phyloP scores from a whole-genome alignment of 1,140 invertebrate genomes.

The Papilio glaucus region DNA sequence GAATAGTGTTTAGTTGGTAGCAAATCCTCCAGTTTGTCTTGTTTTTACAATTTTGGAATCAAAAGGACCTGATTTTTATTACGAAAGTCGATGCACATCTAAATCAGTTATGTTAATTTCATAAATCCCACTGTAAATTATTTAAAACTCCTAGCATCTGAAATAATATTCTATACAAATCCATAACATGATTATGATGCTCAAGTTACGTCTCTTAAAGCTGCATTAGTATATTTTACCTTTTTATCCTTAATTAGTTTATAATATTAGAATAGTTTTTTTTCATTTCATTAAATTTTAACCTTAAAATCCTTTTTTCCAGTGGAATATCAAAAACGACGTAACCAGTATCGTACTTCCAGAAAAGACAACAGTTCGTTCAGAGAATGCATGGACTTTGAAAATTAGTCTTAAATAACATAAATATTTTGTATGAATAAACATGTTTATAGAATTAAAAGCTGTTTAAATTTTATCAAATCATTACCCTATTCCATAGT shows the following conservation, averaged over 20 bases:
- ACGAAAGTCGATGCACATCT: too few relatives aligned
- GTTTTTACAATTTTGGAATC: too few relatives aligned
- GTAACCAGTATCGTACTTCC: conserved; percentile 38
- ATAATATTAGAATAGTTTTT: not conserved
- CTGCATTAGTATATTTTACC: too few relatives aligned
- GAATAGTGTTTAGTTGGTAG: not conserved
- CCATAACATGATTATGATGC: too few relatives aligned
- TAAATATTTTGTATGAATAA: not conserved
- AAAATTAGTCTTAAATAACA: conserved; percentile 39
- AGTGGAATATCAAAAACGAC: conserved; percentile 48
- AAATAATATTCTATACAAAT: too few relatives aligned
- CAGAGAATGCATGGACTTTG: conserved; percentile 42
- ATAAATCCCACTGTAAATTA: too few relatives aligned
- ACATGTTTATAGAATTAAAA: not conserved
- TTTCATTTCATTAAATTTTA: not conserved
- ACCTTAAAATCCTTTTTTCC: conserved; percentile 46
- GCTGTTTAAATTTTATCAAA: not conserved
- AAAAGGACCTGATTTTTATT: too few relatives aligned
- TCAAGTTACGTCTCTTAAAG: too few relatives aligned
- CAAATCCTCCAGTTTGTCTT: too few relatives aligned
- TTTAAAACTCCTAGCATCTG: too few relatives aligned
- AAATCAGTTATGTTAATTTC: too few relatives aligned
- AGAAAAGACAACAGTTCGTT: conserved; percentile 25
- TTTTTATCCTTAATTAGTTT: too few relatives aligned
- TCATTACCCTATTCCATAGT: not conserved